Evolutionary conservation across 1,140 invertebrate species (phyloP), one percentile per base, ranked within the genome.

Genomic region (Tyrophagus putrescentiae): DNA sequence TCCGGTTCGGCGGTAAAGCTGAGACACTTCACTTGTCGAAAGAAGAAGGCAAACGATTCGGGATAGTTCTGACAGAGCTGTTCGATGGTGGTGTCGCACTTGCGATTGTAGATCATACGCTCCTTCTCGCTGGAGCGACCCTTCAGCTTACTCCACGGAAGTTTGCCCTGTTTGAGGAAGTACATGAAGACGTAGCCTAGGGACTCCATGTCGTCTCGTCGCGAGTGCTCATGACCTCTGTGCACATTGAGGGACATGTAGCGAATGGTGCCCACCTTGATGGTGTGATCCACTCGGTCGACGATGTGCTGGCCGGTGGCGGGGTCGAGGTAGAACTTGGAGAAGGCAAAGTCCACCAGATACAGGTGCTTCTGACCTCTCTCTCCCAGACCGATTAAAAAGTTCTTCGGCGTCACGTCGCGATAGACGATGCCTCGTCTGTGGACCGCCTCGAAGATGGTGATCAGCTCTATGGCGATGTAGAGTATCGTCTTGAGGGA

Each of bases 151-250:
- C 99, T 95, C 96, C 95, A 99, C 60, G 96, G 96, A 72, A 99
- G 79, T 71, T 88, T 95, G 66, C 96, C 95, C 44, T 48, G 44
- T 69, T 93, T 80, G 70, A 98, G 78, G 77, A 99, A 99, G 79
- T 99, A 99, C 94, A 99, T 98, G 78, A 98, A 98, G 93, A 99
- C 98, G 78, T 99, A 94, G 63, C 96, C 96, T 65, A 99, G 77
- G 59, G 95, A 94, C 77, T 99, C 96, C 70, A 99, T 78, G 78
- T 99, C 96, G 76, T 99, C 96, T 72, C 96, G 79, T 72, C 96
- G 81, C 70, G 91, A 96, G 83, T 98, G 96, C 77, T 99, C 96
- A 85, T 96, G 95, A 69, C 95, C 95, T 79, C 98, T 83, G 81
- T 98, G 95, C 70, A 94, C 98, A 75, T 98, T 98, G 74, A 98